Evolutionary conservation across 2,888 invertebrate genomes (phyloP).

Genomic region (Carabus problematicus): DNA sequence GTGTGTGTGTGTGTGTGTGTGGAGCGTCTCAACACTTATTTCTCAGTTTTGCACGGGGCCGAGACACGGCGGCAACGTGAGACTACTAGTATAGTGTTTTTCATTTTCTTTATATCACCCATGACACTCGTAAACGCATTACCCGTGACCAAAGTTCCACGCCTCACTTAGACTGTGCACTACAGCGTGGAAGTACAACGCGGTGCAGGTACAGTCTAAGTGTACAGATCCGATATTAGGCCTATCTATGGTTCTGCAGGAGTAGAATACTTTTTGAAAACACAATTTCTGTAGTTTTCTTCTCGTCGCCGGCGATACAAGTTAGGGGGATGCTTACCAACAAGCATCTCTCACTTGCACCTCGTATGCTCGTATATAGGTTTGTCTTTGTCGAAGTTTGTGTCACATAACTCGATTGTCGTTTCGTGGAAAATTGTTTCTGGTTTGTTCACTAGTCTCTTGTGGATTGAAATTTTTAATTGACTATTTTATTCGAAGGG

Average conservation of each 20-base stretch:
- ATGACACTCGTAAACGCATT: slow-evolving; percentile 86
- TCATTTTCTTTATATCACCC: slow-evolving; percentile 91
- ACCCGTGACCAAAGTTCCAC: slow-evolving; percentile 81
- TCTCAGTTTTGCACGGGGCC: neutral
- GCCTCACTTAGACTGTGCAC: slow-evolving; percentile 60
- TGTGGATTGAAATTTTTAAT: slow-evolving; percentile 41
- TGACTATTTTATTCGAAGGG: slow-evolving; percentile 37
- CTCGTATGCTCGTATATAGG: neutral
- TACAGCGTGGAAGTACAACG: slow-evolving; percentile 51
- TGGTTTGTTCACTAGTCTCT: slow-evolving; percentile 35
- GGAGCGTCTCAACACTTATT: neutral
- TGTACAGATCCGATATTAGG: slow-evolving; percentile 54
- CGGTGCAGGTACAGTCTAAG: slow-evolving; percentile 25
- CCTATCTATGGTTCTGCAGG: slow-evolving; percentile 56
- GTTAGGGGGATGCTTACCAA: neutral
- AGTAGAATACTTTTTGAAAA: slow-evolving; percentile 56
- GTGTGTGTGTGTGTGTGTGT: neutral
- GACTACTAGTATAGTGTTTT: slow-evolving; percentile 67
- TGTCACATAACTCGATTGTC: slow-evolving; percentile 41
- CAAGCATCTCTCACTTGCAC: neutral
- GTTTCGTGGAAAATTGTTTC: slow-evolving; percentile 39
- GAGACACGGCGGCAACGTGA: slow-evolving; percentile 26
- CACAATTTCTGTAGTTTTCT: slow-evolving; percentile 58
- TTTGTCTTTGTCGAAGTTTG: neutral
- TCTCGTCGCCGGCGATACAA: slow-evolving; percentile 24